Evolutionary conservation across 2,797 vertebrate species (phyloP).

Genomic region (Tokudaia muenninki): DNA sequence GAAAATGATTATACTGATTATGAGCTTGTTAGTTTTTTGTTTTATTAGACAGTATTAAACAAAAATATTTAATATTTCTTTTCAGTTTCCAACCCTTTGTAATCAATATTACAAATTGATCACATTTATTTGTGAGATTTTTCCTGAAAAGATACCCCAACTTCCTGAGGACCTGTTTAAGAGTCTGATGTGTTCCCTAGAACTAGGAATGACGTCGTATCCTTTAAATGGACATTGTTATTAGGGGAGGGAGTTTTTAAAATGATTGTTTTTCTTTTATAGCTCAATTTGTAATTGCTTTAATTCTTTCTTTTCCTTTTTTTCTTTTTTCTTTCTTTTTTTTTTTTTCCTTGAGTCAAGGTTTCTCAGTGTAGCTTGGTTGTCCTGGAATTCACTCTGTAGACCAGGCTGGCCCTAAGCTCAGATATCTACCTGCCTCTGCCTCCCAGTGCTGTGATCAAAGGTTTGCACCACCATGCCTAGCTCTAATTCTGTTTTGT

Average conservation of each 20-base stretch:
- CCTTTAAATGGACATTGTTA: slow-evolving; percentile 87
- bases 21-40: slow-evolving; percentile 25
- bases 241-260: background rate
- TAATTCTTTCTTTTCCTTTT: background rate
- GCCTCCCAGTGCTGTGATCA: background rate
- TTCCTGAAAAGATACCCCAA: slow-evolving; percentile 99
- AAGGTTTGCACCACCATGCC: background rate
- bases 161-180: slow-evolving; percentile 99
- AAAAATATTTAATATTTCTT: slow-evolving; percentile 79
- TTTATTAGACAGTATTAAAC: slow-evolving; percentile 14
- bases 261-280: slow-evolving; percentile 27
- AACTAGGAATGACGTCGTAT: slow-evolving; percentile 99
- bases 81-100: slow-evolving; percentile 98
- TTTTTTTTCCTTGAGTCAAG: no score
- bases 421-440: background rate
- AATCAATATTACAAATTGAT: slow-evolving; percentile 99
- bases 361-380: background rate
- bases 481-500: background rate
- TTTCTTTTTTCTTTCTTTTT: background rate
- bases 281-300: background rate
- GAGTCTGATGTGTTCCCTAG: slow-evolving; percentile 99
- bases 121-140: slow-evolving; percentile 99
- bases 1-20: slow-evolving; percentile 19
- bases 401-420: background rate
- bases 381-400: background rate